phyloP scores from a whole-genome alignment of 2,888 invertebrate genomes.

The Crioceris asparagi region DNA sequence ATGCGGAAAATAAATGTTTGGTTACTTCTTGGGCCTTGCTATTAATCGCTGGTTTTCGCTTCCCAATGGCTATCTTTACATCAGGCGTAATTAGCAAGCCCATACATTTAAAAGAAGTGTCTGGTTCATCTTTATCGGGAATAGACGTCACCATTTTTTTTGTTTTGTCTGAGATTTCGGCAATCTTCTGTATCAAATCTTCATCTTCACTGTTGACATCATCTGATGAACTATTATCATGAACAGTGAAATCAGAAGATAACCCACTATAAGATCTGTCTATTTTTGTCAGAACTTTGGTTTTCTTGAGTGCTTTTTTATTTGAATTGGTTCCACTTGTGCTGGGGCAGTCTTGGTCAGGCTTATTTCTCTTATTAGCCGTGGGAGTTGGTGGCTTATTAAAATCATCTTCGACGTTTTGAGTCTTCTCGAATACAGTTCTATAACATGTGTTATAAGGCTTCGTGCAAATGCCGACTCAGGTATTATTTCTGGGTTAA shows the following conservation, averaged over 20 bases:
- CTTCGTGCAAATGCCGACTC: constrained; percentile 17
- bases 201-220: constrained; percentile 5
- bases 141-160: constrained; percentile 2
- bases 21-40: constrained; percentile 3
- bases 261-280: constrained; percentile 4
- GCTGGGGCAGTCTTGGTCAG: too few species aligned
- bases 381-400: constrained; percentile 6
- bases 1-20: constrained; percentile 2
- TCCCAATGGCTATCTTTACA: too few species aligned
- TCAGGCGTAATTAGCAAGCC: too few species aligned
- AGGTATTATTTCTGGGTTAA: constrained; percentile 18
- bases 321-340: too few species aligned
- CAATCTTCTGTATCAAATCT: constrained; percentile 1
- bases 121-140: constrained; percentile 3
- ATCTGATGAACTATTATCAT: constrained; percentile 3
- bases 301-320: too few species aligned
- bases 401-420: too few species aligned
- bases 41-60: too few species aligned
- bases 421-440: too few species aligned
- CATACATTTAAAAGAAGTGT: too few species aligned
- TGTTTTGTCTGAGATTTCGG: not conserved
- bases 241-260: constrained; percentile 5
- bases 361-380: too few species aligned
- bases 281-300: constrained; percentile 4
- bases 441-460: constrained; percentile 8